phyloP scores from a whole-genome alignment of 2,113 vertebrate genomes.

The Coreoperca whiteheadi region DNA sequence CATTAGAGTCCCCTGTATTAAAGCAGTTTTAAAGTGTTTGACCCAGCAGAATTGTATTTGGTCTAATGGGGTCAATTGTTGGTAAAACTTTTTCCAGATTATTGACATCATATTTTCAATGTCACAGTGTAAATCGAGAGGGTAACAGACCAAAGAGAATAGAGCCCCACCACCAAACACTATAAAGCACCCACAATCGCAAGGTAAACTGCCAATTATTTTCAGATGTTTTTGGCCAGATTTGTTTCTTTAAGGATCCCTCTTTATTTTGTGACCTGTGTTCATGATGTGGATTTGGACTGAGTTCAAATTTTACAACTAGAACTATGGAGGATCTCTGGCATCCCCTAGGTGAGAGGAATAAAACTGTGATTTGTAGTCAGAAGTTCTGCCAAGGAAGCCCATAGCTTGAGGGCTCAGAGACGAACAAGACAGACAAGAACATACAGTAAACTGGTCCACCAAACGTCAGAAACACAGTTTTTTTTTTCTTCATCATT shows the following conservation, averaged over 20 bases:
- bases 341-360: conserved; percentile 69
- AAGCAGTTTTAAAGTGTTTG: background rate
- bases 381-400: conserved; percentile 73
- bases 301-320: conserved; percentile 61
- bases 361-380: conserved; percentile 71
- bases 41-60: background rate
- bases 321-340: conserved; percentile 64
- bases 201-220: conserved; percentile 60
- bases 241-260: conserved; percentile 55
- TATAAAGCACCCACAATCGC: conserved; percentile 16
- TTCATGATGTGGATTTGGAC: conserved; percentile 69
- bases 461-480: conserved; percentile 58
- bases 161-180: conserved; percentile 9
- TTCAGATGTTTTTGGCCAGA: conserved; percentile 48
- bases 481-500: conserved; percentile 46
- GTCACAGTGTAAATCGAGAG: conserved; percentile 33
- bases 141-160: background rate
- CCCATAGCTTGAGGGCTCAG: conserved; percentile 62
- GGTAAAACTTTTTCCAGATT: conserved; percentile 5
- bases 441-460: conserved; percentile 57
- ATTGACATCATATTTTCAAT: conserved; percentile 24
- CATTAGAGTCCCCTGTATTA: background rate
- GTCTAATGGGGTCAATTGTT: background rate
- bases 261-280: conserved; percentile 58
- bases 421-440: conserved; percentile 59